Percentiles rank a stretch among this genome's conserved stretches.
Evolutionary conservation across 2,113 vertebrate species (phyloP).

Genomic region (Equus przewalskii): DNA sequence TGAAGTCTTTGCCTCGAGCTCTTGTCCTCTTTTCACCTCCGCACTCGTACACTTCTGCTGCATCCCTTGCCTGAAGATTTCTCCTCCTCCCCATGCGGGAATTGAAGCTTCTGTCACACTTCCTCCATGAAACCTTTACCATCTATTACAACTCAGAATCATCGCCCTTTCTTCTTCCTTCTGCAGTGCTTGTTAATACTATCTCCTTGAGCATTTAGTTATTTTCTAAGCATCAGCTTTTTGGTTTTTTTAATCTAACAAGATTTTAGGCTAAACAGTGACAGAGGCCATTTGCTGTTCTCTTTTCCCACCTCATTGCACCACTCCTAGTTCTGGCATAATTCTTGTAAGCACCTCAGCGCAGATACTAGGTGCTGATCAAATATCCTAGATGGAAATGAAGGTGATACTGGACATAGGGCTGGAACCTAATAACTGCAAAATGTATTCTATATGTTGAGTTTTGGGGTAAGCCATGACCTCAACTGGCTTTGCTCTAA

Average conservation of each 20-base stretch:
- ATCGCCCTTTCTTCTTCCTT: background rate
- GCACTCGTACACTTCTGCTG: fast-evolving
- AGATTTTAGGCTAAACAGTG: background rate
- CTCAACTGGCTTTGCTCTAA: background rate
- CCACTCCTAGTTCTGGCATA: background rate
- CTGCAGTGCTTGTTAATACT: background rate
- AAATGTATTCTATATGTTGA: background rate
- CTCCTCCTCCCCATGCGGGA: background rate
- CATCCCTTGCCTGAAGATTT: background rate
- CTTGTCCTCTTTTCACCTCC: fast-evolving
- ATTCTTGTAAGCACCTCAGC: background rate
- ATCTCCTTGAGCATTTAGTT: background rate
- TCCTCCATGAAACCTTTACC: background rate
- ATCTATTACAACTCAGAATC: too few relatives aligned
- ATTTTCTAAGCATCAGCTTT: background rate
- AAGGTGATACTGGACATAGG: background rate
- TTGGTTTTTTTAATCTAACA: background rate
- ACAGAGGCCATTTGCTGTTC: background rate
- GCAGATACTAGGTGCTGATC: background rate
- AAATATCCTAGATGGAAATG: background rate
- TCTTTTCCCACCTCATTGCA: background rate
- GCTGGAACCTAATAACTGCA: background rate
- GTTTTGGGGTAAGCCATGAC: background rate
- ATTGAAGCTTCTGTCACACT: background rate
- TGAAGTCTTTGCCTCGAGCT: background rate